Evolutionary conservation across 2,797 vertebrate species (phyloP), one percentile per base, ranked within the genome.

Genomic region (Naso thynnoides): DNA sequence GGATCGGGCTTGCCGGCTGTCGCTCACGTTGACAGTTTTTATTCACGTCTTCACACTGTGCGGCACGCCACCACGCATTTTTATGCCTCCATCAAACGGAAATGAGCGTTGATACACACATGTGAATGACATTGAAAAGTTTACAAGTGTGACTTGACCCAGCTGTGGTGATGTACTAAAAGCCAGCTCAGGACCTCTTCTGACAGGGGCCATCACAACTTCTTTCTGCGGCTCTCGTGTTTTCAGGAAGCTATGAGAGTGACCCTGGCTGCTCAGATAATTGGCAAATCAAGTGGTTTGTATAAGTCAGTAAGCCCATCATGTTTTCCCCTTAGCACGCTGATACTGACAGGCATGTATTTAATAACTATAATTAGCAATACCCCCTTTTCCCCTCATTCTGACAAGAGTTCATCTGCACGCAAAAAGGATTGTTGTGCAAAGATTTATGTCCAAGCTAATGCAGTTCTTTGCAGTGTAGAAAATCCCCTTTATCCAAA

Each of bases 331-430:
- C 63, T 61, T 71, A 73, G 73, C 76, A 66, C 41, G 69, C 78
- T 53, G 84, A 87, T 82, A 79, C 84, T 86, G 86, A 89, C 86
- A 82, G 79, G 45, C 84, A 48, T 85, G 72, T 68, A 79, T 91
- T 89, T 90, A 86, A 89, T 86, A 81, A 87, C 79, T 87, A 76
- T 88, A 85, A 92, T 90, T 91, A 89, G 73, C 72, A 86, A 87
- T 82, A 63, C 83, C 80, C 84, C 69, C 62, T 61, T 86, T 85
- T 71, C 33, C 33, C 60, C 48, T 87, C 71, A 42, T 75, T 78
- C 75, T 84, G 85, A 86, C 83, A 76, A 27, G 79, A 83, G 73
- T 87, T 90, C 83, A 84, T 87, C 76, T 68, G 45, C 71, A 66
- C 62, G 24, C 71, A 66, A 33, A 76, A 83, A 49, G 80, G 63